phyloP scores from a whole-genome alignment of 1,140 invertebrate species.

The Littorina saxatilis region DNA sequence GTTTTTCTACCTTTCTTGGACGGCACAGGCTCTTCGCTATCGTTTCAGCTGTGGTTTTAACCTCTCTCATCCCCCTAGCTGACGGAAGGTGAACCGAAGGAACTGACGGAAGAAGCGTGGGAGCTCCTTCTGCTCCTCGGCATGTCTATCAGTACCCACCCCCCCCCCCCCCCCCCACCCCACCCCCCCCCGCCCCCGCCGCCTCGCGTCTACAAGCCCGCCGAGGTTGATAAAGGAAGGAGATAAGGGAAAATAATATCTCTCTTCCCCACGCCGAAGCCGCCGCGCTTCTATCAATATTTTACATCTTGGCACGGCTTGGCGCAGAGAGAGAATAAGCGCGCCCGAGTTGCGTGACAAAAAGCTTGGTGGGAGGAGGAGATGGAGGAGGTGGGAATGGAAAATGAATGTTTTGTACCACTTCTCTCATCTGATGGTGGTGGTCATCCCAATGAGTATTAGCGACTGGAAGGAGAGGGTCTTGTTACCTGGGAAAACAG shows the following conservation, averaged over 20 bases:
- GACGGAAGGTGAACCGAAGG: no score
- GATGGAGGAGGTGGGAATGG: neutral
- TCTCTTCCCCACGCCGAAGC: constrained; percentile 12
- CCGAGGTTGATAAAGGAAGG: constrained; percentile 4
- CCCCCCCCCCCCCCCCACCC: neutral
- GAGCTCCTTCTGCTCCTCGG: no score
- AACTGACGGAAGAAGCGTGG: no score
- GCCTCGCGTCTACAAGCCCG: neutral
- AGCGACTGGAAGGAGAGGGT: neutral
- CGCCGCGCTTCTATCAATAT: constrained; percentile 26
- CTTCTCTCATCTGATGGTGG: neutral
- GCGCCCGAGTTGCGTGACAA: constrained; percentile 11
- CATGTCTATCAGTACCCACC: neutral
- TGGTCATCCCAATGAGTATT: neutral
- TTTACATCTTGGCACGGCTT: constrained; percentile 17
- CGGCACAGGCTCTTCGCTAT: no score
- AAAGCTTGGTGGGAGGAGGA: neutral
- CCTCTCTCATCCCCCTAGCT: no score
- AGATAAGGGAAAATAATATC: constrained; percentile 27
- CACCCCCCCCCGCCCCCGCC: neutral
- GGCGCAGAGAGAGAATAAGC: neutral
- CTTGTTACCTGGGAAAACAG: neutral
- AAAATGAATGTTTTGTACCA: neutral
- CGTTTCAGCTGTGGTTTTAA: no score
- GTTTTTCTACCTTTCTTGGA: no score